Evolutionary conservation across 2,113 vertebrate species (phyloP).

Genomic region (Thinocorus orbignyianus): DNA sequence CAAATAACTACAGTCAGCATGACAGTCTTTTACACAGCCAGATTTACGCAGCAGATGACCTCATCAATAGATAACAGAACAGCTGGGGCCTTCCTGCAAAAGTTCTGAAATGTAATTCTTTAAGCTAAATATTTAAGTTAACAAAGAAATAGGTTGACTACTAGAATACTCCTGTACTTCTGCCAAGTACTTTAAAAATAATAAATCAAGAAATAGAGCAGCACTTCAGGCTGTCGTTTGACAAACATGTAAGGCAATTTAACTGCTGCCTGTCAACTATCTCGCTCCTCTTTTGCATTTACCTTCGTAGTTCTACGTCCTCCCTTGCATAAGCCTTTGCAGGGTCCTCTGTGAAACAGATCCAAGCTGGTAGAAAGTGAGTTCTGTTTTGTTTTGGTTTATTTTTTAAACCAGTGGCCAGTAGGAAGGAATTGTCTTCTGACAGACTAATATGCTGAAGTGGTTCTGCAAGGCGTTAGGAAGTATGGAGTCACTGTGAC

Average conservation of each 20-base stretch:
- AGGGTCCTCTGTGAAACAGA: neutral
- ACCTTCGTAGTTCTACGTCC: neutral
- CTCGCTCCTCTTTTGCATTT: neutral
- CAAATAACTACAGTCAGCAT: neutral
- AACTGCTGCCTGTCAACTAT: neutral
- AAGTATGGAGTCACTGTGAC: neutral
- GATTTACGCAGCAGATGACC: neutral
- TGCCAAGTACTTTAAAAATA: constrained; percentile 10
- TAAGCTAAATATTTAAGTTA: constrained; percentile 20
- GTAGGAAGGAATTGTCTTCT: neutral
- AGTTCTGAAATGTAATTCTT: neutral
- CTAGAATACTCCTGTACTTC: constrained; percentile 2
- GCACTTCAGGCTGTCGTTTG: neutral
- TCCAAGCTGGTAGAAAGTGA: neutral
- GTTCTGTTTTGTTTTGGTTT: neutral
- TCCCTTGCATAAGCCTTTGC: neutral
- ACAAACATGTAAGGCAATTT: neutral
- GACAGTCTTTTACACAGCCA: neutral
- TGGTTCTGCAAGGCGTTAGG: neutral
- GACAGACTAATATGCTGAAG: neutral
- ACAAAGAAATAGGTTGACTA: neutral
- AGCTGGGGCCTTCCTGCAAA: neutral
- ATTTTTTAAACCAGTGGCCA: neutral
- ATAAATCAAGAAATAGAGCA: constrained; percentile 18
- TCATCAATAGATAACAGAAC: neutral